Base-by-base conservation (phyloP, 2,113 vertebrate genomes). In the Girardinichthys multiradiatus region DNA sequence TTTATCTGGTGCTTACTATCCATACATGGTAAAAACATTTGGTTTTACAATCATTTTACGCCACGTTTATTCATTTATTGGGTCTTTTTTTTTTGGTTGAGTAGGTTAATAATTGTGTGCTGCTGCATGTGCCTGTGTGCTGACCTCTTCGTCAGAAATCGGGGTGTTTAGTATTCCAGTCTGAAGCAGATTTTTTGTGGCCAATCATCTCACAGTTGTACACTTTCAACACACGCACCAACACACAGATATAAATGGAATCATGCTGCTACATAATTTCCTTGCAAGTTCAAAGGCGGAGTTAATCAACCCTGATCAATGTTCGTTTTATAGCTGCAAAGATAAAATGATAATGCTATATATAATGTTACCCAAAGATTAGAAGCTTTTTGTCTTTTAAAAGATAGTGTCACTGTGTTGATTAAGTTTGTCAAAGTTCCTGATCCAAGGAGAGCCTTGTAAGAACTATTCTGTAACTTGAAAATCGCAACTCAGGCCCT, bases 281-380 rank as follows among this genome's bases (percentile, higher is more conserved):
- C 80, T 69, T 67, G 72, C 64, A 57, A 72, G 61, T 63, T 89
- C 68, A 69, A 74, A 87, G 64, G 71, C 66, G 57, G 74, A 90
- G 59, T 86, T 85, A 88, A 90, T 90, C 87, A 84, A 13, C 75
- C 82, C 81, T 75, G 81, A 89, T 90, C 80, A 87, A 87, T 77
- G 83, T 74, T 76, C 74, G 61, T 71, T 81, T 81, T 70, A 81
- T 80, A 70, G 84, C 83, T 79, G 83, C 71, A 82, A 68, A 72
- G 80, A 84, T 86, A 70, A 72, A 74, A 39, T 82, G 79, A 88
- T 89, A 77, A 84, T 68, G 65, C 79, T 72, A 61, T 77, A 84
- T 73, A 79, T 29, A 57, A 79, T 73, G 70, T 30, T 72, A 72
- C 70, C 33, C 45, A 48, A 51, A 73, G 78, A 87, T 85, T 70